These are phyloP conservation scores for Pundamilia nyererei DNA, from an alignment of 2,113 vertebrate species.

Conservation along the genomic window DNA sequence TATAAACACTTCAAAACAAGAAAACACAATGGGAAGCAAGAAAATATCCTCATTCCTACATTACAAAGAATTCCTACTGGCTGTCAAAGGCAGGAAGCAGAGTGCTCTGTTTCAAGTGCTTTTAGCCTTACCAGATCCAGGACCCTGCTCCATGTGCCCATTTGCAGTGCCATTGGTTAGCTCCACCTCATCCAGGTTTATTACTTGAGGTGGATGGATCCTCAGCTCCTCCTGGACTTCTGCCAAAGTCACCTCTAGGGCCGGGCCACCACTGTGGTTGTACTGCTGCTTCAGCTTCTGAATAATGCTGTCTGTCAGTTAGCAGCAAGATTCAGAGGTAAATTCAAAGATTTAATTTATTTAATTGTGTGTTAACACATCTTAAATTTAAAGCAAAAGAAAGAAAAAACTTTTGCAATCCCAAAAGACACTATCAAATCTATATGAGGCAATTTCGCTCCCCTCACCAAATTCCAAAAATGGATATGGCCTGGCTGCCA, in stretches of 20 bases:
- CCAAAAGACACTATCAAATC: neutral
- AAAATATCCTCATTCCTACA: neutral
- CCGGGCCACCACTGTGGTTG: conserved; percentile 66
- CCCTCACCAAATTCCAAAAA: conserved; percentile 94
- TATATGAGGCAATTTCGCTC: neutral
- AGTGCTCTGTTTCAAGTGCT: neutral
- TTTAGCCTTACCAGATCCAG: conserved; percentile 74
- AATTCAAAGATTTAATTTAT: neutral
- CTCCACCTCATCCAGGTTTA: conserved; percentile 77
- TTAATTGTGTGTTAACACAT: neutral
- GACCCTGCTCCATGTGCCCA: conserved; percentile 58
- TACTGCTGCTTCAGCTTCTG: conserved; percentile 88
- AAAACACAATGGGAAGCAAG: neutral
- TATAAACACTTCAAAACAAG: neutral
- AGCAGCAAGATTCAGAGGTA: neutral
- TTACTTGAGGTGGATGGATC: conserved; percentile 71
- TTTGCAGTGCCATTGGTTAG: conserved; percentile 77
- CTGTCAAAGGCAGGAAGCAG: neutral
- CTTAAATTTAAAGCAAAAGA: neutral
- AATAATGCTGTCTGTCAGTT: conserved; percentile 77
- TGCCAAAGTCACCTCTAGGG: conserved; percentile 67
- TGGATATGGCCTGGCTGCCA: conserved; percentile 86
- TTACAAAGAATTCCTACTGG: neutral
- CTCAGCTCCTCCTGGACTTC: conserved; percentile 81
- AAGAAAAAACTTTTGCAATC: neutral